Evolutionary conservation across 2,113 vertebrate species (phyloP), one percentile per base, ranked within the genome.

Genomic region (Leucosticte australis): DNA sequence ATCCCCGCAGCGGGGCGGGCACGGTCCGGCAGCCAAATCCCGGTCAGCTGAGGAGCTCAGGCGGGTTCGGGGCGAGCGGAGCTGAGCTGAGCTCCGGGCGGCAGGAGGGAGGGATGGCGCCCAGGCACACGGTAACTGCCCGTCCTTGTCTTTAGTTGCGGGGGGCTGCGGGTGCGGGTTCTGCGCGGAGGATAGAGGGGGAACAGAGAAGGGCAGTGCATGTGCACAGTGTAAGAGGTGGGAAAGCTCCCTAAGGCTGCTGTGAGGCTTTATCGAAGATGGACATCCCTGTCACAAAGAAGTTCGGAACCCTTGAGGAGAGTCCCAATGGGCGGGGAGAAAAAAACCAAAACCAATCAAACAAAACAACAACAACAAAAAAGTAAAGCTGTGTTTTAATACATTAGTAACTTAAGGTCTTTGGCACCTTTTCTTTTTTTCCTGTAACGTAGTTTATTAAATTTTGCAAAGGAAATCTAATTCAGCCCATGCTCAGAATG

Each of bases 221-320:
- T 1, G 30, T 13, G 17, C 23, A 0, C 9, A 11, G 24, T 2
- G 2, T 3, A 5, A 2, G 21, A 24, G 10, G 0, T 2, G 55
- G 91, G 60, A 41, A 7, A 22, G 55, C 26, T 13, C 11, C 60
- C 30, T 4, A 50, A 5, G 19, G 37, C 63, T 13, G 2, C 37
- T 7, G 12, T 5, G 7, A 41, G 47, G 52, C 37, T 6, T 15
- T 23, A 1, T 4, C 17, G 1, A 13, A 13, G 16, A 4, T 17
- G 44, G 55, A 14, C 15, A 0, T 28, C 17, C 9, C 37, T 13
- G 33, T 12, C 46, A 4, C 5, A 3, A 35, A 14, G 17, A 35
- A 14, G 17, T 14, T 12, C 22, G 1, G 26, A 16, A 15, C 14
- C 11, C 0, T 7, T 21, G 18, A 63, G 83, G 33, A 82, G 67